Conservation (phyloP, 2,888 invertebrate species). For the Drosophila ustulata region DNA sequence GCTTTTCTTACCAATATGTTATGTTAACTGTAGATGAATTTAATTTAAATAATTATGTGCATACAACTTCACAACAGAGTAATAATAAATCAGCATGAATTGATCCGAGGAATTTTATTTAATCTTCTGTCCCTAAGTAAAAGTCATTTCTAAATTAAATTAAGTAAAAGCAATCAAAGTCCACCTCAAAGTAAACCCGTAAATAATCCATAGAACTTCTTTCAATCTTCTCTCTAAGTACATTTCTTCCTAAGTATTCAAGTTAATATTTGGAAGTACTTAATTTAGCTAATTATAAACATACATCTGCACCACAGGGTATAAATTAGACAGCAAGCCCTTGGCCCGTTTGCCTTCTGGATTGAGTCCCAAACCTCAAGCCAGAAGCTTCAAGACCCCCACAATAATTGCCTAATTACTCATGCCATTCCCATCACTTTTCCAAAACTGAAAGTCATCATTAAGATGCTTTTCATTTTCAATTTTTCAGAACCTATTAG, state of each 20-base stretch:
- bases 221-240: no score
- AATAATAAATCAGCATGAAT: no score
- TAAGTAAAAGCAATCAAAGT: no score
- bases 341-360: neutral
- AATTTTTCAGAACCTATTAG: constrained; percentile 34
- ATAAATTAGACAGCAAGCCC: neutral
- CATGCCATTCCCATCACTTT: constrained; percentile 18
- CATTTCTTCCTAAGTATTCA: no score
- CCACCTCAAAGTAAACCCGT: no score
- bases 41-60: no score
- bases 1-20: no score
- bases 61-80: no score
- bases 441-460: constrained; percentile 58
- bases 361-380: neutral
- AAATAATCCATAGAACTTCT: no score
- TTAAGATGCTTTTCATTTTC: constrained; percentile 57
- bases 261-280: no score
- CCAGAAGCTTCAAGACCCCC: neutral
- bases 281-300: neutral
- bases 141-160: neutral
- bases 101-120: neutral
- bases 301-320: neutral
- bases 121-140: neutral
- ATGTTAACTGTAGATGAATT: no score
- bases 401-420: constrained; percentile 15